Evolutionary conservation across 2,113 vertebrate genomes (phyloP), one percentile per base, ranked within the genome.

Genomic region (Aspidoscelis tigris): DNA sequence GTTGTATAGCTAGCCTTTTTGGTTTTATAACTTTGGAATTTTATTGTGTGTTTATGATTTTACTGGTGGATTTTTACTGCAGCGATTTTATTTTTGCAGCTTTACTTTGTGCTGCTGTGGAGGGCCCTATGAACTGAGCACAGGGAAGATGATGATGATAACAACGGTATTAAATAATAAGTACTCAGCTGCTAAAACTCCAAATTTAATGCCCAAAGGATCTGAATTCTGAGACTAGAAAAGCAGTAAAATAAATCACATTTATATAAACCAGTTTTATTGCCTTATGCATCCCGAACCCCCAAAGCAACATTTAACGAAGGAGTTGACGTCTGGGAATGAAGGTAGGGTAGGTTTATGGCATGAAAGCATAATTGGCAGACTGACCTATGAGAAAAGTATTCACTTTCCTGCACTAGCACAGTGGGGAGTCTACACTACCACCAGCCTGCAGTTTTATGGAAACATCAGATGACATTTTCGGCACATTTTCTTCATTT

Each of bases 31-130:
- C 58, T 50, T 44, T 79, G 39, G 55, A 14, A 53, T 53, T 78
- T 64, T 79, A 84, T 73, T 65, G 6, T 79, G 43, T 50, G 55
- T 65, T 78, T 73, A 78, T 84, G 55, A 41, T 72, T 73, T 64
- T 78, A 71, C 6, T 50, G 58, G 44, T 73, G 21, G 26, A 24
- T 78, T 78, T 61, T 73, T 84, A 78, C 47, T n/a, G 53, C 12
- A 33, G n/a, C 44, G 39, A 69, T 44, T 71, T 84, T 78, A 61
- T 78, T 78, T 61, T 64, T 84, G 39, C 47, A 9, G 47, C 72
- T 79, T 66, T 64, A 65, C 41, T 73, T 21, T 73, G 58, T 64
- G 61, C 55, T 41, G 7, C 41, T 79, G 26, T 72, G 26, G 44
- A 55, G 7, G 21, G 55, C 9, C n/a, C 76, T 66, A 5, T 50